These are phyloP conservation scores for Achroia grisella DNA, from an alignment of 1,140 invertebrate genomes.

Conservation along the genomic window DNA sequence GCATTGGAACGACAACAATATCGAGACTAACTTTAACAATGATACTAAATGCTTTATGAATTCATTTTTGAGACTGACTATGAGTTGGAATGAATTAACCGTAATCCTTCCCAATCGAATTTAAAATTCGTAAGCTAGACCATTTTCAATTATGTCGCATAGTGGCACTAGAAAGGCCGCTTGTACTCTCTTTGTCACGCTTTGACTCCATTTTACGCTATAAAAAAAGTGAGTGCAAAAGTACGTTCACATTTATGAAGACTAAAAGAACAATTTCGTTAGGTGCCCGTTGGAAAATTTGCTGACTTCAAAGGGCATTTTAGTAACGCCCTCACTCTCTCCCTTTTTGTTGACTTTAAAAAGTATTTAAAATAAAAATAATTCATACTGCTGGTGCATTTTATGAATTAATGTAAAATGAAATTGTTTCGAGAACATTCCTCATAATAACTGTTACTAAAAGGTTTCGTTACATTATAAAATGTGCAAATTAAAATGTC, in stretches of 20 bases:
- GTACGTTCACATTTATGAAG: conserved; percentile 56
- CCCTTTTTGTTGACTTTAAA: conserved; percentile 46
- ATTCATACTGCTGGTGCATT: conserved; percentile 11
- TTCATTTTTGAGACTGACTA: too few species aligned
- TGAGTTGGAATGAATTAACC: neutral
- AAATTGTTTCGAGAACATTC: neutral
- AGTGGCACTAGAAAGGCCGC: conserved; percentile 30
- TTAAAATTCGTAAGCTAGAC: conserved; percentile 6
- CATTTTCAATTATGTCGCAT: conserved; percentile 23
- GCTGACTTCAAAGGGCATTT: conserved; percentile 63
- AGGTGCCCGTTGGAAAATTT: conserved; percentile 59
- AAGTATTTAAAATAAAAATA: conserved; percentile 49
- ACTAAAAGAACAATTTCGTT: conserved; percentile 67
- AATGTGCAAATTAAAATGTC: too few species aligned
- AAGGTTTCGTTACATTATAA: too few species aligned
- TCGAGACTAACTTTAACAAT: too few species aligned
- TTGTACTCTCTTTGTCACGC: conserved; percentile 40
- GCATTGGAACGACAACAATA: too few species aligned
- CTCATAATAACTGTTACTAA: too few species aligned
- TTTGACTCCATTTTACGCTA: conserved; percentile 38
- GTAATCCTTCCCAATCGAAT: conserved; percentile 4
- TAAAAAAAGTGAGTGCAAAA: conserved; percentile 46
- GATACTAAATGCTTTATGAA: too few species aligned
- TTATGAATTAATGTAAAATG: neutral
- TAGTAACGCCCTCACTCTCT: conserved; percentile 48